Conservation (phyloP, 1,140 invertebrate species). For the Mesaphorura yosii region DNA sequence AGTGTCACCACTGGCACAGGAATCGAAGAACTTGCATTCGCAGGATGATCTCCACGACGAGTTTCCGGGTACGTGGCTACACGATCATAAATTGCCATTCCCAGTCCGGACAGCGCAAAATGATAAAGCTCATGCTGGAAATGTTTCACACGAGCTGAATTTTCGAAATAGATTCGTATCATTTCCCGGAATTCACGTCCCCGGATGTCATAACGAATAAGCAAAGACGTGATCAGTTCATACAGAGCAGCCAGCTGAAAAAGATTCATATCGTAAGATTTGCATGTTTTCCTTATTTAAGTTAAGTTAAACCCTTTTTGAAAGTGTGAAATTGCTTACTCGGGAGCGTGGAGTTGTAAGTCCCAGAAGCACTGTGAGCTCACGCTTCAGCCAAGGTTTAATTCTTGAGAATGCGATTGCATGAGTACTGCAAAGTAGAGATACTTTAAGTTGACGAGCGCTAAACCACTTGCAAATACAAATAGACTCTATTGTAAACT, state of each 20-base stretch:
- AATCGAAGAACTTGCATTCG: background rate
- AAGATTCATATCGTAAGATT: too few species aligned
- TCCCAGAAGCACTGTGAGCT: constrained; percentile 56
- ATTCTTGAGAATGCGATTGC: constrained; percentile 64
- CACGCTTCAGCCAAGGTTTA: constrained; percentile 75
- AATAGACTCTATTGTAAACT: too few species aligned
- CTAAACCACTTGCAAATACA: too few species aligned
- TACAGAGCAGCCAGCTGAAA: constrained; percentile 52
- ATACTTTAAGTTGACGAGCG: too few species aligned
- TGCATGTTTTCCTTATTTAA: too few species aligned
- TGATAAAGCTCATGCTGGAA: constrained; percentile 81
- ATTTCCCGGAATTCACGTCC: constrained; percentile 56
- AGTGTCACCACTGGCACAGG: background rate
- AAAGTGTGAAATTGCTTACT: too few species aligned
- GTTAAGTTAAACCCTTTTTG: too few species aligned
- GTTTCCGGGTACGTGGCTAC: background rate
- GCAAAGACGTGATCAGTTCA: constrained; percentile 53
- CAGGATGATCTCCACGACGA: background rate
- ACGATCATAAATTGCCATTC: constrained; percentile 15
- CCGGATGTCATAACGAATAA: constrained; percentile 56
- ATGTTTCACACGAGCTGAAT: constrained; percentile 55
- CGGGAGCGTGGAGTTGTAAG: constrained; percentile 38
- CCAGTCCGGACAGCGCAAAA: constrained; percentile 45
- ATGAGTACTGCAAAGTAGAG: constrained; percentile 50
- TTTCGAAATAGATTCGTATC: constrained; percentile 46